Evolutionary conservation across 2,113 vertebrate species (phyloP).

Genomic region (Garra rufa): DNA sequence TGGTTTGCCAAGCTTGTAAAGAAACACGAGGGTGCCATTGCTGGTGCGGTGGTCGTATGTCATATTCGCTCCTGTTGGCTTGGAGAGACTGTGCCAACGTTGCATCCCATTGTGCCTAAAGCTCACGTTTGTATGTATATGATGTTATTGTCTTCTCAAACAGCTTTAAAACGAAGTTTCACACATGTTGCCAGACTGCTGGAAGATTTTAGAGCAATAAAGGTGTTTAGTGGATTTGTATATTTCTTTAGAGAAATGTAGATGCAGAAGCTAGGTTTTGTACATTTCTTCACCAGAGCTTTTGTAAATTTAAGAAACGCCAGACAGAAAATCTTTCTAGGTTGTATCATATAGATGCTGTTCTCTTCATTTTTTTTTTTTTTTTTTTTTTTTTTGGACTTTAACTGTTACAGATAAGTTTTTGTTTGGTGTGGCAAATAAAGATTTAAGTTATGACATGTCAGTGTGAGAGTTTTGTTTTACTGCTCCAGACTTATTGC

Average conservation of each 20-base stretch:
- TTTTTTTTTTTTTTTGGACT: no score
- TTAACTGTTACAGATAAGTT: conserved; percentile 80
- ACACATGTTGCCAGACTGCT: conserved; percentile 56
- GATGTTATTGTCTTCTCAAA: conserved; percentile 49
- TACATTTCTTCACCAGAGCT: conserved; percentile 82
- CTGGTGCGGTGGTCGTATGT: conserved; percentile 50
- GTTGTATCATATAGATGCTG: conserved; percentile 52
- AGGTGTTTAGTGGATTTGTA: conserved; percentile 82
- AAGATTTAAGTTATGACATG: conserved; percentile 83
- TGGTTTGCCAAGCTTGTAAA: conserved; percentile 50
- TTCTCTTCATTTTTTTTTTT: conserved; percentile 10
- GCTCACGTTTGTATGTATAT: conserved; percentile 54
- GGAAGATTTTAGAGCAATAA: conserved; percentile 66
- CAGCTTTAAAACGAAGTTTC: conserved; percentile 54
- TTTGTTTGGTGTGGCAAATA: conserved; percentile 82
- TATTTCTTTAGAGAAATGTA: conserved; percentile 73
- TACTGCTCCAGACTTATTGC: no score
- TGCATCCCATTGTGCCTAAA: conserved; percentile 65
- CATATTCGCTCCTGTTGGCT: conserved; percentile 46
- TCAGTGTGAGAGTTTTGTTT: background rate
- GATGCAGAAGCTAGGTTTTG: conserved; percentile 78
- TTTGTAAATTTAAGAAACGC: conserved; percentile 71
- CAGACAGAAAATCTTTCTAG: conserved; percentile 54
- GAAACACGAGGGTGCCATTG: conserved; percentile 58
- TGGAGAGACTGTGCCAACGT: conserved; percentile 57